Percentiles rank a stretch among this genome's conserved stretches.
These are phyloP conservation scores for Thunnus thynnus DNA, from an alignment of 2,113 vertebrate genomes.

Conservation along the genomic window DNA sequence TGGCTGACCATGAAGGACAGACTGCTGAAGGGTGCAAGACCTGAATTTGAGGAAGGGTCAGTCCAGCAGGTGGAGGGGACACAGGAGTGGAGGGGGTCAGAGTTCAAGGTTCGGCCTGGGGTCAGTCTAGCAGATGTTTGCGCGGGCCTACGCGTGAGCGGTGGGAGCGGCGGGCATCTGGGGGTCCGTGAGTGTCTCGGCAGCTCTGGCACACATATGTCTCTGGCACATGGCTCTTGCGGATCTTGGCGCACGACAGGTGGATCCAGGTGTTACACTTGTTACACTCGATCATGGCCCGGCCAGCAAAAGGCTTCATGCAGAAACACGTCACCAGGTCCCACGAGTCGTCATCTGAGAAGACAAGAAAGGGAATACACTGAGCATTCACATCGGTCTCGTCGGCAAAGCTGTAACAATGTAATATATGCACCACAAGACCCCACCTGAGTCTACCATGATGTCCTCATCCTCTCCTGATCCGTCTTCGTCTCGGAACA, in stretches of 20 bases:
- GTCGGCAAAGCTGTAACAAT: background rate
- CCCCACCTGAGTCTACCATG: slow-evolving; percentile 97
- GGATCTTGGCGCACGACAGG: slow-evolving; percentile 98
- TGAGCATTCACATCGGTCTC: background rate
- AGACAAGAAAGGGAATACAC: background rate
- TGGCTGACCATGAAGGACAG: slow-evolving; percentile 46
- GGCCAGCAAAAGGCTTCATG: slow-evolving; percentile 97
- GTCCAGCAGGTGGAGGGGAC: slow-evolving; percentile 33
- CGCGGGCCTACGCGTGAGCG: slow-evolving; percentile 93
- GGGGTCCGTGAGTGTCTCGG: slow-evolving; percentile 88
- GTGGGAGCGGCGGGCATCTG: slow-evolving; percentile 95
- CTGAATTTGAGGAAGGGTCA: slow-evolving; percentile 52
- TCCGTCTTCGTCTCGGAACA: slow-evolving; percentile 95
- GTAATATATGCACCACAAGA: background rate
- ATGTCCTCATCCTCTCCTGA: slow-evolving; percentile 97
- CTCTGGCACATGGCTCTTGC: slow-evolving; percentile 97
- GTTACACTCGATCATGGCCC: slow-evolving; percentile 98
- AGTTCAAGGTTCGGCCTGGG: slow-evolving; percentile 31
- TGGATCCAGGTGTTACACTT: slow-evolving; percentile 98
- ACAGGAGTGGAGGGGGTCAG: slow-evolving; percentile 16
- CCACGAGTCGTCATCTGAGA: slow-evolving; percentile 96
- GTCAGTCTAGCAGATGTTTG: slow-evolving; percentile 94
- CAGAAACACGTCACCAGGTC: slow-evolving; percentile 99
- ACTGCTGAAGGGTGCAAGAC: slow-evolving; percentile 50
- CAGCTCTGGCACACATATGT: slow-evolving; percentile 97